phyloP scores from a whole-genome alignment of 2,113 vertebrate genomes.

The Percopsis transmontana region DNA sequence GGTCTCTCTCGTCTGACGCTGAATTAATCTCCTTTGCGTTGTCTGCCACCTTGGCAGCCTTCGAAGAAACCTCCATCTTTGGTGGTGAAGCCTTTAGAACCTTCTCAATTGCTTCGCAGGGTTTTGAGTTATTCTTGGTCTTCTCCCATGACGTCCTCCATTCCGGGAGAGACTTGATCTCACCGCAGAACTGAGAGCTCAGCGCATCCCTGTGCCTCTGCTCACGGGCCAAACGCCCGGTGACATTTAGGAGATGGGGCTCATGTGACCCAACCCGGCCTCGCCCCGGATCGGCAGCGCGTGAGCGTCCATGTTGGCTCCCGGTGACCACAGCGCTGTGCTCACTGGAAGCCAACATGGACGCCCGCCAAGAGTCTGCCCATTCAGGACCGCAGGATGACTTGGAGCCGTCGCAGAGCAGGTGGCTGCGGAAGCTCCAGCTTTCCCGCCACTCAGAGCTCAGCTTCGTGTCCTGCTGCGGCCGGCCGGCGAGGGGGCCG shows the following conservation, averaged over 20 bases:
- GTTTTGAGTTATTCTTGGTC: conserved; percentile 54
- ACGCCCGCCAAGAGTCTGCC: conserved; percentile 48
- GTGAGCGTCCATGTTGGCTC: too few species aligned
- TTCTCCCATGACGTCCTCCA: conserved; percentile 64
- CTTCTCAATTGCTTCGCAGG: conserved; percentile 44
- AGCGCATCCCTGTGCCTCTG: conserved; percentile 21
- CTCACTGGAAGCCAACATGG: conserved; percentile 7
- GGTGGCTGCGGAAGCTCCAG: conserved; percentile 57
- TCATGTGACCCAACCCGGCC: neutral
- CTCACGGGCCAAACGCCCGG: conserved; percentile 14
- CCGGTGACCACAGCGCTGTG: too few species aligned
- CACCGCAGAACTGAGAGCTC: conserved; percentile 15
- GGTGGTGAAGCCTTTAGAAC: conserved; percentile 9
- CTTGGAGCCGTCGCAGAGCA: conserved; percentile 19
- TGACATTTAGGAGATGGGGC: conserved; percentile 6
- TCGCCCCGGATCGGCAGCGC: neutral
- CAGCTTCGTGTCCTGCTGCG: neutral
- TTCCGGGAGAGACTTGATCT: conserved; percentile 27
- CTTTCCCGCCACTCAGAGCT: conserved; percentile 37
- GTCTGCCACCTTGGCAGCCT: conserved; percentile 5
- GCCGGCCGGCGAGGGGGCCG: neutral
- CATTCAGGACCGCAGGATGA: conserved; percentile 30
- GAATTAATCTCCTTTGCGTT: neutral
- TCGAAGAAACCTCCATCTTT: neutral
- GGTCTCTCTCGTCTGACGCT: conserved; percentile 15